Conservation (phyloP, 2,888 invertebrate species). For the Dusona sp. region DNA sequence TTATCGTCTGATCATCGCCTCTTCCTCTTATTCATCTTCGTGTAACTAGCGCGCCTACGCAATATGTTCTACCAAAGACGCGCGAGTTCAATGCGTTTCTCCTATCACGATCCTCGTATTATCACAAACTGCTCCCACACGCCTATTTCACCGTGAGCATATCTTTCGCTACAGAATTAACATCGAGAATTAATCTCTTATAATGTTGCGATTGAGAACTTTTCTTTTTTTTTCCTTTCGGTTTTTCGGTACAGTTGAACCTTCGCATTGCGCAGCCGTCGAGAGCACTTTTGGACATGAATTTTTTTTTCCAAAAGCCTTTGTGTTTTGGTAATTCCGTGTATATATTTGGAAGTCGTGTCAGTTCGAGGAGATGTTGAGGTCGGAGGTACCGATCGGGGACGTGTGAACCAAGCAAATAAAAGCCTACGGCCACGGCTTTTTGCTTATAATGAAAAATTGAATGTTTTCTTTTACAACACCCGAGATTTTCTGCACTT, state of each 20-base stretch:
- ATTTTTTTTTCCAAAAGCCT: no score
- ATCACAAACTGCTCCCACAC: conserved; percentile 48
- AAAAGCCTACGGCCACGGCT: background rate
- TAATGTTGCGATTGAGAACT: conserved; percentile 36
- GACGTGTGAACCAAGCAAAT: background rate
- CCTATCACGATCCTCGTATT: conserved; percentile 47
- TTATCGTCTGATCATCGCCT: conserved; percentile 70
- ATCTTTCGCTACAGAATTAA: background rate
- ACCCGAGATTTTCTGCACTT: background rate
- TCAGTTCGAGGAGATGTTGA: no score
- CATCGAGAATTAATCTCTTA: background rate
- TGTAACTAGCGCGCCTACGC: conserved; percentile 78
- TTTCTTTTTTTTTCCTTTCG: conserved; percentile 1
- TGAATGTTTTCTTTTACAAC: conserved; percentile 6
- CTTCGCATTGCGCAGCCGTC: no score
- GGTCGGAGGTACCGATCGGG: background rate
- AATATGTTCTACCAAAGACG: conserved; percentile 63
- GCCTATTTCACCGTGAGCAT: background rate
- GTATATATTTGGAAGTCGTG: no score
- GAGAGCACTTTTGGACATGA: no score
- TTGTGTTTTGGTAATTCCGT: no score
- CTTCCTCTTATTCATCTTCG: conserved; percentile 46
- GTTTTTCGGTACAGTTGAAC: no score
- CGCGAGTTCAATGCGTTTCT: conserved; percentile 32
- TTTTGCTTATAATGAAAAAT: background rate